Evolutionary conservation across 2,797 vertebrate species (phyloP), one percentile per base, ranked within the genome.

Genomic region (Leptatherina wallacei): DNA sequence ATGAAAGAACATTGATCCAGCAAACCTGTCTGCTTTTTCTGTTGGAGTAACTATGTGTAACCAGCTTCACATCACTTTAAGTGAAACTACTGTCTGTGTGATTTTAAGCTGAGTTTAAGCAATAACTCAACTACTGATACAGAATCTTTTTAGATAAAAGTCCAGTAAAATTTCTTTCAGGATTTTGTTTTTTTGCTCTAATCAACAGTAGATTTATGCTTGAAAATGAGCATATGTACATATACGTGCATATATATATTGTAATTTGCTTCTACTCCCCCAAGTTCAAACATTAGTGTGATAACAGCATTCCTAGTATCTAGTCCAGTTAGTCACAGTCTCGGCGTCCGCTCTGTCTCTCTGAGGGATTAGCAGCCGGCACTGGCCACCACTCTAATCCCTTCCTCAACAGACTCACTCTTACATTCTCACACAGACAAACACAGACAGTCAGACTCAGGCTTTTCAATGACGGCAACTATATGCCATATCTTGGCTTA

Each of bases 391-490:
- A 3, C 61, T 79, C 85, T 91, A 91, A 91, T 91, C 87, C 83
- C 85, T 83, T 89, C 83, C 85, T 88, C 84, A 85, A 81, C 89
- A 86, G 71, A 82, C 80, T 84, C 77, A 24, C 78, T 88, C 78
- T 75, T 72, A 85, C 59, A 57, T 58, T 82, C 79, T 57, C 77
- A 59, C 70, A 73, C 68, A 54, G 68, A 63, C 57, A 74, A 59
- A 61, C 69, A 66, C 56, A 74, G 33, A 66, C 56, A 74, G 30
- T 32, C 81, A 83, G 47, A 83, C 62, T 32, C 52, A 61, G 76
- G 66, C 56, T 78, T 82, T 83, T 78, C 57, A 69, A 64, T 75
- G 71, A 63, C 64, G 55, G 40, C 8, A 12, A 59, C 70, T 74
- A 69, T 70, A 75, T 61, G 55, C 63, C 71, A 83, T 75, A 83